Evolutionary conservation across 2,888 invertebrate genomes (phyloP), one percentile per base, ranked within the genome.

Genomic region (Cerastis rubricosa): DNA sequence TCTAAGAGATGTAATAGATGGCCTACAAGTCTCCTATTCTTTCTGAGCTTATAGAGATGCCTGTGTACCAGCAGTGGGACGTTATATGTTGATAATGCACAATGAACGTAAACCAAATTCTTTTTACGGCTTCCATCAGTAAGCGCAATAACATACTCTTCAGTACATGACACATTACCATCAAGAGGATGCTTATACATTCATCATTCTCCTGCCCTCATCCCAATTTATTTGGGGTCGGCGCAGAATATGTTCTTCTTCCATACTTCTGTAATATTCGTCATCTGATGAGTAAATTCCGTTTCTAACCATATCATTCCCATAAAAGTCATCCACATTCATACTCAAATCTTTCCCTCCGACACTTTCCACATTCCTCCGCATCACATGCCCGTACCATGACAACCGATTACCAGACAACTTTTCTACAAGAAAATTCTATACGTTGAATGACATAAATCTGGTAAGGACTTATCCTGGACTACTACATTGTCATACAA

Each of bases 401-500:
- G 59, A 59, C 59, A 59, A 29, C 19, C 9, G 9, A 29, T 19
- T 59, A 59, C 29, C 29, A 59, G 9, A 3, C 29, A 29, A 59
- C 35, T 19, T 35, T 35, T 35, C 61, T 61, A 19, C 19, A 29
- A 49, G 4, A 17, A 14, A 75, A 22, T 51, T 17, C 25, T 29
- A 25, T 61, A 22, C 11, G 17, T 19, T 14, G n/a, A 67, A 35
- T 25, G 57, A 49, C 35, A 59, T 63, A 51, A 79, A 71, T 79
- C 51, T 54, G 68, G 47, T 47, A 71, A 71, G 77, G 78, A 73
- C 29, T 51, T 59, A 73, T 70, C 61, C 68, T 83, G 80, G 74
- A 83, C 69, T 83, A 57, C 70, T 76, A 65, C 69, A 67, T 64
- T 69, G 75, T 74, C 54, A 64, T 66, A 75, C 64, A 78, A 68